Evolutionary conservation across 2,888 invertebrate genomes (phyloP).

Genomic region (Cotesia congregata): DNA sequence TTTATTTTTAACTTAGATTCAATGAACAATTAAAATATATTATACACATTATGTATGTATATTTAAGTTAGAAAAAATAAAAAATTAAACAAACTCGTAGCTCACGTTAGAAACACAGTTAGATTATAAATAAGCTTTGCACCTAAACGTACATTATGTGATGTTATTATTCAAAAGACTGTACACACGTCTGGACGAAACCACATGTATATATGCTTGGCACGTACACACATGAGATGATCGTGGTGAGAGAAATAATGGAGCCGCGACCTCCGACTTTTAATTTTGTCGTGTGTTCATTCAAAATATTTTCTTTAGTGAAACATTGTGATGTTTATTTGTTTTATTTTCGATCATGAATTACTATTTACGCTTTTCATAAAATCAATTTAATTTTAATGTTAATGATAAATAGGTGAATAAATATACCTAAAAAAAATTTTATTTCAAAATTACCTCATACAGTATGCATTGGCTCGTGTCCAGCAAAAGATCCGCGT

Average conservation of each 20-base stretch:
- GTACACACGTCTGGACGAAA: slow-evolving; percentile 29
- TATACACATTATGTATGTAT: not conserved
- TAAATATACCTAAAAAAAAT: not conserved
- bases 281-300: not conserved
- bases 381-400: too few relatives aligned
- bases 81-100: not conserved
- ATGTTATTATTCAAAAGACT: slow-evolving; percentile 39
- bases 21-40: too few relatives aligned
- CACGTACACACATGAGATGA: slow-evolving; percentile 37
- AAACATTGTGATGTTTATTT: slow-evolving; percentile 2
- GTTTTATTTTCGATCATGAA: too few relatives aligned
- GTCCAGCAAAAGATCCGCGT: slow-evolving; percentile 40
- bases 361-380: too few relatives aligned
- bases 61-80: not conserved
- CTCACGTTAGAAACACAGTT: slow-evolving; percentile 18
- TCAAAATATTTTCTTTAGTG: not conserved
- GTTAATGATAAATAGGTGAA: not conserved
- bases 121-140: slow-evolving; percentile 41
- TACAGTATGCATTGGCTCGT: slow-evolving; percentile 31
- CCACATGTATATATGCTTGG: slow-evolving; percentile 39
- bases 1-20: too few relatives aligned
- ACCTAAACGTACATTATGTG: slow-evolving; percentile 20
- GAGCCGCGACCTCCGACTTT: slow-evolving; percentile 12
- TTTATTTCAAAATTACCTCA: not conserved
- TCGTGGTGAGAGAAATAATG: slow-evolving; percentile 28